These are phyloP conservation scores for Sylvia atricapilla DNA, from an alignment of 2,113 vertebrate genomes.

Conservation along the genomic window DNA sequence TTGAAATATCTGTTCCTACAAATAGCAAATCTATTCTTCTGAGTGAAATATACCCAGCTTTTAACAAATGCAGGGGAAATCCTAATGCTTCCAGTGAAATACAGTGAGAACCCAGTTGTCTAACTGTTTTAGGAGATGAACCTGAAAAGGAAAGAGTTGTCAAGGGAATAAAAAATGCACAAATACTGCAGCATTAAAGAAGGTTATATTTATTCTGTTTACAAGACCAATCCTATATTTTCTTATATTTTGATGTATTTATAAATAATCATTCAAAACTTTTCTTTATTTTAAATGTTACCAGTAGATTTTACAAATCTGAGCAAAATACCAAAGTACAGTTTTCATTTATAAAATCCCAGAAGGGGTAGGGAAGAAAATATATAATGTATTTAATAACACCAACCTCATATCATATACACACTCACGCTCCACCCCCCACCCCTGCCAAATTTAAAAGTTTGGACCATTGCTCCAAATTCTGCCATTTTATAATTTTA, in stretches of 20 bases:
- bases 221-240: neutral
- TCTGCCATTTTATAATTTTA: neutral
- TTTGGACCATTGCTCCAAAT: neutral
- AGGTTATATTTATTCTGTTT: neutral
- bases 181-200: neutral
- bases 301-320: neutral
- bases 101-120: neutral
- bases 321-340: neutral
- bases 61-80: neutral
- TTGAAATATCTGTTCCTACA: neutral
- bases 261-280: neutral
- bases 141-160: neutral
- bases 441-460: rapidly evolving
- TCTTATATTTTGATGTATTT: neutral
- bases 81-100: neutral
- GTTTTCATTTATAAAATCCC: neutral
- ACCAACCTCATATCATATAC: neutral
- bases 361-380: neutral
- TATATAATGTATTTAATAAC: neutral
- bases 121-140: neutral
- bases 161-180: neutral
- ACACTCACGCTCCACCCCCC: neutral
- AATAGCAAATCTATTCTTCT: neutral
- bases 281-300: neutral
- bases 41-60: neutral